Evolutionary conservation across 2,888 invertebrate genomes (phyloP).

Genomic region (Gerris lacustris): DNA sequence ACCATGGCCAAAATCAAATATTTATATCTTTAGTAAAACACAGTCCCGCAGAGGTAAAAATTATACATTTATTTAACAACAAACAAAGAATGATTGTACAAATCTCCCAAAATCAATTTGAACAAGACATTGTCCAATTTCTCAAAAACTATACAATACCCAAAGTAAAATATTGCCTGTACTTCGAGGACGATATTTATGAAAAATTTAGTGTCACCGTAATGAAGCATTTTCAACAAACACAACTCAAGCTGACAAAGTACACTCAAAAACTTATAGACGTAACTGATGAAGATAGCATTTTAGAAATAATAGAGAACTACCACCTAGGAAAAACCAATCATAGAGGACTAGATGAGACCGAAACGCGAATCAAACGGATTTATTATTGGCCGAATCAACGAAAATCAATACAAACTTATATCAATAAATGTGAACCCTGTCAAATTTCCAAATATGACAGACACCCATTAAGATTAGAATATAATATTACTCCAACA

Average conservation of each 20-base stretch:
- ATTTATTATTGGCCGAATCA: not conserved
- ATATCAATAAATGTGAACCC: not conserved
- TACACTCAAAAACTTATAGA: not conserved
- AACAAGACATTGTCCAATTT: not conserved
- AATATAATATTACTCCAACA: not conserved
- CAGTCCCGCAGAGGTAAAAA: no score
- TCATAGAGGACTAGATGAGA: not conserved
- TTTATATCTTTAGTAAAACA: not conserved
- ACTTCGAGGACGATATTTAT: not conserved
- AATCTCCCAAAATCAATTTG: no score
- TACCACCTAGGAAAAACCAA: not conserved
- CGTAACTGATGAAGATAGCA: not conserved
- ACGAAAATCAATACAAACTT: not conserved
- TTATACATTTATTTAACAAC: no score
- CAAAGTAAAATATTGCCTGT: not conserved
- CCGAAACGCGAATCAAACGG: not conserved
- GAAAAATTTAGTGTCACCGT: not conserved
- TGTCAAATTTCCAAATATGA: not conserved
- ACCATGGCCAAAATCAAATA: not conserved
- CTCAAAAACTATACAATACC: not conserved
- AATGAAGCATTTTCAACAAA: not conserved
- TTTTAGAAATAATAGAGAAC: no score
- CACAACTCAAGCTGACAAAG: not conserved
- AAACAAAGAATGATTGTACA: no score
- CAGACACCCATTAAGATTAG: not conserved